Evolutionary conservation across 2,113 vertebrate genomes (phyloP).

Genomic region (Callaeas wilsoni): DNA sequence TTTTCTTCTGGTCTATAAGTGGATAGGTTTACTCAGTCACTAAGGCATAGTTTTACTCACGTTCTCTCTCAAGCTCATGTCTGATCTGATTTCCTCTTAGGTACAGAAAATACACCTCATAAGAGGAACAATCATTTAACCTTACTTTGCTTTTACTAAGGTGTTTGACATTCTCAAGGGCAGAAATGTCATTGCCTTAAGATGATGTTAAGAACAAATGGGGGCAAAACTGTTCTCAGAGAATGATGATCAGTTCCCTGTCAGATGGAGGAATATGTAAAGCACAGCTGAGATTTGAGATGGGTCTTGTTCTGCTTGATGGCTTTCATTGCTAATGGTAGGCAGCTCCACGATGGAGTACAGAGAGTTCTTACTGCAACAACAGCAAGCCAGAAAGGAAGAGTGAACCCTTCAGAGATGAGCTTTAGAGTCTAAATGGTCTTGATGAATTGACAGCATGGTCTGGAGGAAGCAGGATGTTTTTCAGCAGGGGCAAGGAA

Average conservation of each 20-base stretch:
- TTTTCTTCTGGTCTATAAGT: not conserved
- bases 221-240: not conserved
- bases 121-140: not conserved
- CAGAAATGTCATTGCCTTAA: not conserved
- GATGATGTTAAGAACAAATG: not conserved
- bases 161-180: not conserved
- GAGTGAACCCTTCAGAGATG: not conserved
- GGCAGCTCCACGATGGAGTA: not conserved
- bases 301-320: not conserved
- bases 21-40: not conserved
- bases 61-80: fast-evolving
- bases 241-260: not conserved
- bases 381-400: not conserved
- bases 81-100: not conserved
- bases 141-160: not conserved
- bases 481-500: not conserved
- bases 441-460: not conserved
- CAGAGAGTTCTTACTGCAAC: not conserved
- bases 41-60: not conserved
- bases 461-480: not conserved
- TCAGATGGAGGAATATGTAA: not conserved
- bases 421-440: not conserved
- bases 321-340: not conserved
- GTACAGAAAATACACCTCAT: not conserved
- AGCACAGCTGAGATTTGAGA: not conserved